Base-by-base conservation (phyloP, 1,140 invertebrate genomes). In the Drosophila kikkawai region DNA sequence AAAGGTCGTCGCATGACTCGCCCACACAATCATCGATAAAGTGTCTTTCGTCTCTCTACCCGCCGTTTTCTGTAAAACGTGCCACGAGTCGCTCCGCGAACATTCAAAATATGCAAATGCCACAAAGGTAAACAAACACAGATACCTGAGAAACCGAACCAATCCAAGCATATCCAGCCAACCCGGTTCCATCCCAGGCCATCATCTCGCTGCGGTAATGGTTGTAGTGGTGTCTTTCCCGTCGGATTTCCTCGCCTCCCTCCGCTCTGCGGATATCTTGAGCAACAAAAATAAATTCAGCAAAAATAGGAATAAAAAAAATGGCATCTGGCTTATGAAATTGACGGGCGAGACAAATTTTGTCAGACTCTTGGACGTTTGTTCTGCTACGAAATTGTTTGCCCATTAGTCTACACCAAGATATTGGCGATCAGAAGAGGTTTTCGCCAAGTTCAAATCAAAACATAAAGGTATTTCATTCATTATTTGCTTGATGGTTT, bases 81-180 rank as follows among this genome's bases (percentile, higher is more conserved):
- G 84, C 84, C 70, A 74, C 68, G 80, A 70, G 55, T 65, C 80
- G 85, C 84, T 56, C 80, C 80, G 84, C 84, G 81, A 88, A 79
- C 79, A 82, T 79, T 87, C 67, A 68, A 82, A 82, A 87, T 87
- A 87, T 87, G 84, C 84, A 87, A 87, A 87, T 87, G 85, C 80
- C 84, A 84, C 73, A 77, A 67, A 48, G 50, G 44, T 60, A 74
- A 73, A 42, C 69, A 73, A 65, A 42, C 66, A 60, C 36, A 44
- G 45, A 37, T 22, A 70, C 53, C 55, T 34, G n/a, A 34, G 29
- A 48, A 69, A 34, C 37, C 51, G 47, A 32, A 13, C 32, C 51
- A 60, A 58, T 47, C 44, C 45, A 58, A 44, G 9, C 47, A 41
- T 19, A 57, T 45, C 60, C 61, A 47, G 56, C 68, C 60, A 82